A percentile compares a stretch with the other conserved stretches of the same genome.
Evolutionary conservation across 2,113 vertebrate genomes (phyloP).

Genomic region (rabbit (Oryctolagus cuniculus)): mOryCun1.1 NC_091439.1:129793501-129794000

Average conservation of each 20-base stretch:
- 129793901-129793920: conserved; percentile 73
- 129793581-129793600: background rate
- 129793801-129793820: background rate
- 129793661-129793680: no score
- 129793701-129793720: background rate
- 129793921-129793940: background rate
- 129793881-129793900: conserved; percentile 48
- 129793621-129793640: background rate
- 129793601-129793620: background rate
- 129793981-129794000: conserved; percentile 73
- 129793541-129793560: no score
- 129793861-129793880: conserved; percentile 30
- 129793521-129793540: no score
- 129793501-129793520: no score
- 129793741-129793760: no score
- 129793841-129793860: conserved; percentile 46
- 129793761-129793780: background rate
- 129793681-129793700: background rate
- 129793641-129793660: background rate
- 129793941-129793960: conserved; percentile 55
- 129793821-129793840: conserved; percentile 64
- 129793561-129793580: background rate
- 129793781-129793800: background rate
- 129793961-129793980: conserved; percentile 78
- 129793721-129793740: background rate